Percentiles rank a stretch among this genome's conserved stretches.
Conservation (phyloP, 2,797 vertebrate genomes). For the Botia kubotai region DNA sequence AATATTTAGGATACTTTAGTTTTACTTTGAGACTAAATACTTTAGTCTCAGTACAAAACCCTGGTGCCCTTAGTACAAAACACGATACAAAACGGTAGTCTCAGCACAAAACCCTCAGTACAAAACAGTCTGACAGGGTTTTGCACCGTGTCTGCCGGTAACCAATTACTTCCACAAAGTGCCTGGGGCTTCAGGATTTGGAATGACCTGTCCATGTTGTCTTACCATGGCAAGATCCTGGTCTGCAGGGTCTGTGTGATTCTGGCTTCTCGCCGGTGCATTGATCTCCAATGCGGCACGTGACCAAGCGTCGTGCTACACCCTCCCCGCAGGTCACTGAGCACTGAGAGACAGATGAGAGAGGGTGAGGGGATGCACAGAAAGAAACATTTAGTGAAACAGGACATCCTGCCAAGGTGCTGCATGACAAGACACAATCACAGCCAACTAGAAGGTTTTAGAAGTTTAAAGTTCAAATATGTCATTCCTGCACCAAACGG, state of each 20-base stretch:
- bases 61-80: too few species aligned
- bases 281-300: conserved; percentile 85
- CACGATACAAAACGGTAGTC: too few species aligned
- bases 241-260: conserved; percentile 79
- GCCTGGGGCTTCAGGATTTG: background rate
- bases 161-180: background rate
- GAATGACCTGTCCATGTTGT: background rate
- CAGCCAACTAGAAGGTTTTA: background rate
- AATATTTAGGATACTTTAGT: too few species aligned
- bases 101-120: too few species aligned
- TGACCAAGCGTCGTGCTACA: conserved; percentile 83
- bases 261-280: conserved; percentile 89
- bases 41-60: too few species aligned
- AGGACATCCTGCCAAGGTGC: background rate
- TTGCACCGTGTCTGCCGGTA: background rate
- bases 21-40: too few species aligned
- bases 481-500: background rate
- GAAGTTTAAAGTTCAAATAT: background rate
- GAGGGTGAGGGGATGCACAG: background rate
- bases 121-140: background rate
- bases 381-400: background rate
- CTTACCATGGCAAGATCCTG: conserved; percentile 85
- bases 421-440: background rate
- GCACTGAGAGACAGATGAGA: conserved; percentile 77
- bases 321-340: conserved; percentile 94